These are phyloP conservation scores for Propithecus perrieri DNA, from an alignment of 2,797 vertebrate species.

Conservation along the genomic window DNA sequence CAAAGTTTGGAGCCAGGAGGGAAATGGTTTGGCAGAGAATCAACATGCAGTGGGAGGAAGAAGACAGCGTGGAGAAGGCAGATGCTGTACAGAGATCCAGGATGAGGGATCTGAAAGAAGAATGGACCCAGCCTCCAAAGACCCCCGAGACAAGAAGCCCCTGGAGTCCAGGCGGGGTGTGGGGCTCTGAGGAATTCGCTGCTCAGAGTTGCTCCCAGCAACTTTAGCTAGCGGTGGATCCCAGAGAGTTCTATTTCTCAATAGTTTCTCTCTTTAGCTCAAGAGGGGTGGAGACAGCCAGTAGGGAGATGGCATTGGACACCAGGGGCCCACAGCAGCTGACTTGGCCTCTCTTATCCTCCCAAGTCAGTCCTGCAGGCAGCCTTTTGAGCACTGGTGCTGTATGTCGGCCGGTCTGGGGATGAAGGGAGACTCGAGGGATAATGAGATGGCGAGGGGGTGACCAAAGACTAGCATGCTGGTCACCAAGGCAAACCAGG, in stretches of 20 bases:
- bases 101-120: not conserved
- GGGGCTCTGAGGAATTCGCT: not conserved
- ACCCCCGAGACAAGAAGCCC: not conserved
- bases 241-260: not conserved
- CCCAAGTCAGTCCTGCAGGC: not conserved
- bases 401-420: not conserved
- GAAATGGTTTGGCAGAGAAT: constrained; percentile 71
- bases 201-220: not conserved
- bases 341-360: not conserved
- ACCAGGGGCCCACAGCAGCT: not conserved
- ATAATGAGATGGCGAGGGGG: not conserved
- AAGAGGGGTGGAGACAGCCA: not conserved
- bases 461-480: not conserved
- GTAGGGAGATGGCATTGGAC: no score
- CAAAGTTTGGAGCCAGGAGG: constrained; percentile 71
- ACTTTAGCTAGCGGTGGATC: not conserved
- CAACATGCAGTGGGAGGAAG: constrained; percentile 43
- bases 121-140: not conserved
- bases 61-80: not conserved
- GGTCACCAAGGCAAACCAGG: not conserved
- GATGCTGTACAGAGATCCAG: not conserved
- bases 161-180: accelerated
- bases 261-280: not conserved
- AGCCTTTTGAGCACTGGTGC: not conserved
- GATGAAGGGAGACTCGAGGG: not conserved